These are phyloP conservation scores for Drosophila orena DNA, from an alignment of 1,140 invertebrate genomes.

Conservation along the genomic window DNA sequence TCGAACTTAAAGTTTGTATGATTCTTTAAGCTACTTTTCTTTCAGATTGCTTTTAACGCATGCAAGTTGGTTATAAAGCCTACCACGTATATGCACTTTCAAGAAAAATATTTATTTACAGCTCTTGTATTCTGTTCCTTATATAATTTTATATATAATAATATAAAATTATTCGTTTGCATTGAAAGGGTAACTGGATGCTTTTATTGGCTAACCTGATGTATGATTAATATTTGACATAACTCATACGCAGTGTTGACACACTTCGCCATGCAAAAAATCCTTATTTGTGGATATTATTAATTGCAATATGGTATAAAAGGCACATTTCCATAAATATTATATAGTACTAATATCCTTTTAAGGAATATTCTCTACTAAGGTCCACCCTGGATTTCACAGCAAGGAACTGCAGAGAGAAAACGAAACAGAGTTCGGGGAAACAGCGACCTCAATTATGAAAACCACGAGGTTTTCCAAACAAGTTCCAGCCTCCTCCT, in stretches of 20 bases:
- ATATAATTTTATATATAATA: too few relatives aligned
- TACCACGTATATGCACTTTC: too few relatives aligned
- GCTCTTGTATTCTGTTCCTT: background rate
- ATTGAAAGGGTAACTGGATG: too few relatives aligned
- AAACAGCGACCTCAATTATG: conserved; percentile 77
- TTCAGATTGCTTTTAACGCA: background rate
- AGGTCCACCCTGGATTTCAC: conserved; percentile 23
- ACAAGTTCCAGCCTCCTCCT: conserved; percentile 58
- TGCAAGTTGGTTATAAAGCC: background rate
- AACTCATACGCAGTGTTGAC: background rate
- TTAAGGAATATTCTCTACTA: background rate
- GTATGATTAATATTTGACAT: conserved; percentile 1
- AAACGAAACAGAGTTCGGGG: conserved; percentile 21
- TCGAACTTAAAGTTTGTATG: background rate
- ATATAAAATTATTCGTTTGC: background rate
- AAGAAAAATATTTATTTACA: background rate
- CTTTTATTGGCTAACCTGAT: background rate
- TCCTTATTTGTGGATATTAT: too few relatives aligned
- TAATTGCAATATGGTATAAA: background rate
- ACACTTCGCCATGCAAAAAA: background rate
- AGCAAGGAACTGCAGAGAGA: conserved; percentile 15
- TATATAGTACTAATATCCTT: background rate
- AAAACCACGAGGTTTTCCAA: conserved; percentile 76
- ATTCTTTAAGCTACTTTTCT: background rate
- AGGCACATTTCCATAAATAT: background rate